Evolutionary conservation across 2,888 invertebrate species (phyloP), one percentile per base, ranked within the genome.

Genomic region (Drosophila parthenogenetica): DNA sequence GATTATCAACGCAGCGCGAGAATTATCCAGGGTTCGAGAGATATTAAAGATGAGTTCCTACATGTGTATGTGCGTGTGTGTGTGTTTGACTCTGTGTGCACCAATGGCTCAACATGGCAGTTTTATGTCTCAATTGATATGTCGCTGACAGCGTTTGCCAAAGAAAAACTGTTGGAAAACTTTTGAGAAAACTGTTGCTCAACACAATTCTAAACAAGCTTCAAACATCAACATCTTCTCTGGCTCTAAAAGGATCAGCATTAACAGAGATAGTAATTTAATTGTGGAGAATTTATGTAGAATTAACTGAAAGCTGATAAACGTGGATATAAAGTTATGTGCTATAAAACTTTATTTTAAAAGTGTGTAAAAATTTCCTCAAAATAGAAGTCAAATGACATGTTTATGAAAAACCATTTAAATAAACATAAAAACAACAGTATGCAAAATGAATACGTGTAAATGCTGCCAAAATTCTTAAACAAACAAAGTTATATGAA

Each of bases 51-150:
- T 59, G 65, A 62, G 49, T 49, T 49, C 49, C 43, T 49, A 22
- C 19, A 22, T 49, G 32, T 48, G 48, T 49, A 5, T 37, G 2
- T 48, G n/a, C 11, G 48, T 48, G 11, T 16, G 10, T 32, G 22
- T 39, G 32, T 45, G 50, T 22, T 5, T 22, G 22, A 22, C 5
- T 5, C 5, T 22, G 22, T 46, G 13, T 53, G 42, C n/a, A 40
- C 16, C 69, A 68, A 60, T 50, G 55, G 49, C 29, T 55, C 39
- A 14, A 43, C 32, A 32, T 39, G 53, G 55, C 14, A 29, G 55
- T 55, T 67, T 66, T 43, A 54, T 54, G 66, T 45, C 43, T 69
- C 62, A 42, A 69, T 69, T 69, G 61, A 57, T 57, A 62, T 51
- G 35, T 54, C 19, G 35, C 32, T 35, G 43, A 55, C 58, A 43